Base-by-base conservation (phyloP, 2,888 invertebrate genomes). In the Macaria liturata region DNA sequence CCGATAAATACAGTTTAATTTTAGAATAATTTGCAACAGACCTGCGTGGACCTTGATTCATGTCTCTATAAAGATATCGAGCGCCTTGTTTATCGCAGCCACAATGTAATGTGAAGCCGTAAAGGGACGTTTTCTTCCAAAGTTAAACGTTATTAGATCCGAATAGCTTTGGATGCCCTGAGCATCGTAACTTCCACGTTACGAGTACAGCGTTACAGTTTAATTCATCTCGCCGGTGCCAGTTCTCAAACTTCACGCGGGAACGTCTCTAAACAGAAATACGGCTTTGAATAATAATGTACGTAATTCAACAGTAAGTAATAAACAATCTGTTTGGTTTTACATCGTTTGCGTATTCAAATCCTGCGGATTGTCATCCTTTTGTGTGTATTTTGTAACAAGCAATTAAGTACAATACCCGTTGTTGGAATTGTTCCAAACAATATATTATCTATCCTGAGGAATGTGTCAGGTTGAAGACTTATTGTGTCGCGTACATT, bases 21-120 rank as follows among this genome's bases (percentile, higher is more conserved):
- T 86, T 86, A 85, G 86, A 80, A 81, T 84, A 83, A 83, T 83
- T 83, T 74, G 81, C 80, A 78, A 70, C 81, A 77, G 78, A 71
- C 71, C 78, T 72, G 73, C 75, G 71, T 65, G 61, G 37, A 69
- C 67, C 66, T n/a, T 77, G 74, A 80, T 80, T 82, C 81, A 82
- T 78, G 68, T 67, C 76, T 65, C 78, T 69, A 80, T 83, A 78
- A 81, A 80, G 70, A 74, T 73, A 74, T 71, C 71, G 73, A 57
- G 70, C 60, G 72, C 71, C 74, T 75, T 79, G 78, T 83, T 81
- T 79, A 82, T 75, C 65, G 71, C 73, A 64, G 66, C 66, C 72
- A 74, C 72, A 77, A 78, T 73, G 74, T 72, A 71, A 75, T 73
- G 68, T 71, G 71, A 70, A 75, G 62, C 66, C 66, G 59, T 68